These are phyloP conservation scores for Capricornis sumatraensis DNA, from an alignment of 2,113 vertebrate genomes.

Conservation along the genomic window DNA sequence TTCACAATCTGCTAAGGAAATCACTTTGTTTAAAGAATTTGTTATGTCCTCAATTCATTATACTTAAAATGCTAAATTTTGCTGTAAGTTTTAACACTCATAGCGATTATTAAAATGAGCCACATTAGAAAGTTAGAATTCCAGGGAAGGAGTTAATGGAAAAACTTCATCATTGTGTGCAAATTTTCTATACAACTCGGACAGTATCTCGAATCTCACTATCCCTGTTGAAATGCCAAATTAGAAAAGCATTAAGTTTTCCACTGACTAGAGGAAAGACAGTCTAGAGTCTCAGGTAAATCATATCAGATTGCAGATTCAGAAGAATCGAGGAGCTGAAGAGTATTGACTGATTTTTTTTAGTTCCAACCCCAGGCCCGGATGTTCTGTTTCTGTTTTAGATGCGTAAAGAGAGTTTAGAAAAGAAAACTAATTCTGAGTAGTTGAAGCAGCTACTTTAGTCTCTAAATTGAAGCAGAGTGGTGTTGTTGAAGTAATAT, in stretches of 20 bases:
- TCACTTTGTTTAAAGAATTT: conserved; percentile 20
- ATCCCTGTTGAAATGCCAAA: background rate
- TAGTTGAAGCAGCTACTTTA: background rate
- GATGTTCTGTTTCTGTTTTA: background rate
- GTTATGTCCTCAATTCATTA: background rate
- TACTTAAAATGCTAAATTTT: conserved; percentile 41
- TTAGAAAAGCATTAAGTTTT: background rate
- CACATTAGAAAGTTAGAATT: conserved; percentile 2
- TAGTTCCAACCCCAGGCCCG: background rate
- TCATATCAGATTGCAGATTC: background rate
- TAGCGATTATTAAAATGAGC: background rate
- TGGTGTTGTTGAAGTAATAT: background rate
- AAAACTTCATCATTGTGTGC: background rate
- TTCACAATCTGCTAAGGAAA: conserved; percentile 9
- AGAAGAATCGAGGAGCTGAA: background rate
- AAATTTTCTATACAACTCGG: background rate
- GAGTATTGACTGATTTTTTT: background rate
- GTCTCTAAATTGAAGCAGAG: background rate
- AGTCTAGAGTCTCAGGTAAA: background rate
- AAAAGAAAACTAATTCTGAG: background rate
- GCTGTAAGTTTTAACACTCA: background rate
- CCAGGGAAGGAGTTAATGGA: background rate
- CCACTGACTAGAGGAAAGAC: background rate
- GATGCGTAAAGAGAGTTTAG: background rate
- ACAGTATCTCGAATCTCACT: background rate